Evolutionary conservation across 2,888 invertebrate species (phyloP).

Genomic region (Andrena trimmerana): DNA sequence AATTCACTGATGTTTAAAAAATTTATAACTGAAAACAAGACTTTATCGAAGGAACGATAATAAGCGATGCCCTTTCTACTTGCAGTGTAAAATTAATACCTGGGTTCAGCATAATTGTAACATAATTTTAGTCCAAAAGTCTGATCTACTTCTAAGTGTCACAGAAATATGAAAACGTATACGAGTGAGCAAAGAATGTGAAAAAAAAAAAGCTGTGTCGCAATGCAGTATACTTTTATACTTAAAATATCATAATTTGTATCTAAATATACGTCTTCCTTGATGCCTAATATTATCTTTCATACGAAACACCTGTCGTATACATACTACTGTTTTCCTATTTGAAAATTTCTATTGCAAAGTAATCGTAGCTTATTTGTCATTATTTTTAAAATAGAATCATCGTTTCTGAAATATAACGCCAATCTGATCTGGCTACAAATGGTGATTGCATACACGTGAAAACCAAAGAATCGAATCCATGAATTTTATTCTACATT

Average conservation of each 20-base stretch:
- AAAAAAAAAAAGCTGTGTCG: conserved; percentile 25
- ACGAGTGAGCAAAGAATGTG: conserved; percentile 7
- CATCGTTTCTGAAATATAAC: neutral
- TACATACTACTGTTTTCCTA: neutral
- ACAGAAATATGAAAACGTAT: conserved; percentile 18
- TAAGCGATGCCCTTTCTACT: conserved; percentile 1
- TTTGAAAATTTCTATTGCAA: conserved; percentile 23
- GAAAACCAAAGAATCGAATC: conserved; percentile 16
- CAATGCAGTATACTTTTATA: conserved; percentile 30
- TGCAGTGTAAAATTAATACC: neutral
- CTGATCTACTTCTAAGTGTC: conserved; percentile 33
- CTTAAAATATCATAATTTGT: conserved; percentile 13
- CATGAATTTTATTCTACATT: conserved; percentile 57
- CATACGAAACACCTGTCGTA: conserved; percentile 35
- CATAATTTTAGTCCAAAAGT: conserved; percentile 28
- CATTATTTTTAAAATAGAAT: too few relatives aligned
- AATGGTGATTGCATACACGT: neutral
- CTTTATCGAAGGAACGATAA: neutral
- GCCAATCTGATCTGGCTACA: neutral
- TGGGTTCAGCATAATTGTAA: conserved; percentile 14
- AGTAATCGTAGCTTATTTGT: conserved; percentile 9
- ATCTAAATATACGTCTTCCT: conserved; percentile 34
- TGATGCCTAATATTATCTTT: conserved; percentile 44
- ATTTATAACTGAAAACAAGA: conserved; percentile 31
- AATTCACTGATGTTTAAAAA: conserved; percentile 73